Evolutionary conservation across 2,888 invertebrate genomes (phyloP).

Genomic region (Diadegma fenestrale): DNA sequence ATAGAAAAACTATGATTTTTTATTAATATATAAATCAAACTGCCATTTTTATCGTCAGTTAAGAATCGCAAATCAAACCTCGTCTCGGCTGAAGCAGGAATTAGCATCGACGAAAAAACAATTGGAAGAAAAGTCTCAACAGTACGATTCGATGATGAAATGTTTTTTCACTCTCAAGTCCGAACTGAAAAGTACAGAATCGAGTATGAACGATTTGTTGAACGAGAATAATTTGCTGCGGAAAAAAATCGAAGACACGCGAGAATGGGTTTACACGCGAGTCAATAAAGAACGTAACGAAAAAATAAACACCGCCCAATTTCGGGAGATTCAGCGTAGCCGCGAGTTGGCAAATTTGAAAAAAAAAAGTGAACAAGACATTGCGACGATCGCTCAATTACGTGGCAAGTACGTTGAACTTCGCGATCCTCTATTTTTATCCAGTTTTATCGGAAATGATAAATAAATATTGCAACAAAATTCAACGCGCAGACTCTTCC

Average conservation of each 20-base stretch:
- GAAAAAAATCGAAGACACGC: constrained; percentile 74
- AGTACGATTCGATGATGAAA: constrained; percentile 68
- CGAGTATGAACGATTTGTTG: constrained; percentile 72
- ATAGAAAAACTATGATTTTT: background rate
- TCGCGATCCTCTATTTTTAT: background rate
- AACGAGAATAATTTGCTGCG: constrained; percentile 72
- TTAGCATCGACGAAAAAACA: constrained; percentile 57
- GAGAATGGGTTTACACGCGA: constrained; percentile 71
- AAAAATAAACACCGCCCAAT: constrained; percentile 64
- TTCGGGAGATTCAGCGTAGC: constrained; percentile 70
- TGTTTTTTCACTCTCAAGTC: constrained; percentile 71
- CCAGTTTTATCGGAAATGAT: background rate
- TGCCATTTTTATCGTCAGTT: constrained; percentile 64
- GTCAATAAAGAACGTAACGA: constrained; percentile 71
- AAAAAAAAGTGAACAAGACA: constrained; percentile 75
- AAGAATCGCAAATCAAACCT: constrained; percentile 59
- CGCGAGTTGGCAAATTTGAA: constrained; percentile 73
- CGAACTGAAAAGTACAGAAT: constrained; percentile 71
- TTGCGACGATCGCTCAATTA: constrained; percentile 70
- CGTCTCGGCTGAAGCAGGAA: constrained; percentile 70
- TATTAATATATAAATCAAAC: background rate
- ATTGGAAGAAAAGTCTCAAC: constrained; percentile 67
- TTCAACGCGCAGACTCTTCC: constrained; percentile 67
- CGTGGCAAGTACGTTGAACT: constrained; percentile 71
- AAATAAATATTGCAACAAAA: background rate